Evolutionary conservation across 1,140 invertebrate species (phyloP).

Genomic region (Diuraphis noxia): DNA sequence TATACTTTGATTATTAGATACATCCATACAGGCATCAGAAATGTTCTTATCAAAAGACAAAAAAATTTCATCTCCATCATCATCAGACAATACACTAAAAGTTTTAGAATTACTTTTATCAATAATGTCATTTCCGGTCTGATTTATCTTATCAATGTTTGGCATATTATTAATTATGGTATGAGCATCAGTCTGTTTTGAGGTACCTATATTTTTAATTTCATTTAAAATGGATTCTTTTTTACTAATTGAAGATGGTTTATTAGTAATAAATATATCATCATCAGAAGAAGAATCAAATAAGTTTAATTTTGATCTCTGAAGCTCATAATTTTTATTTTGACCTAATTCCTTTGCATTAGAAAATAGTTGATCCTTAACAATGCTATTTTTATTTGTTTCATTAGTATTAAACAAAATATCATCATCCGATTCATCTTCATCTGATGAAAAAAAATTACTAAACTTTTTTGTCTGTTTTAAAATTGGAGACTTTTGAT

Average conservation of each 20-base stretch:
- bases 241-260: background rate
- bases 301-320: background rate
- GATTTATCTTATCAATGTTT: background rate
- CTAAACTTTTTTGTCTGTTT: background rate
- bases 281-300: conserved; percentile 51
- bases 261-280: conserved; percentile 35
- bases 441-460: conserved; percentile 46
- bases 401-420: background rate
- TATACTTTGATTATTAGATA: background rate
- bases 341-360: background rate
- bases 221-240: background rate
- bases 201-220: background rate
- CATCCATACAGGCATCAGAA: background rate
- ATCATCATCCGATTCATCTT: conserved; percentile 27
- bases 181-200: background rate
- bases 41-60: background rate
- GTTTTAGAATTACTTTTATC: background rate
- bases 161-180: background rate
- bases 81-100: conserved; percentile 4
- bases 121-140: background rate
- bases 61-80: conserved; percentile 21
- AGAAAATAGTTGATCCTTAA: background rate
- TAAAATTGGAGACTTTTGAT: background rate
- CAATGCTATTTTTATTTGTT: background rate
- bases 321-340: background rate